phyloP scores from a whole-genome alignment of 23 tunicate species.

The Phallusia fumigata region DNA sequence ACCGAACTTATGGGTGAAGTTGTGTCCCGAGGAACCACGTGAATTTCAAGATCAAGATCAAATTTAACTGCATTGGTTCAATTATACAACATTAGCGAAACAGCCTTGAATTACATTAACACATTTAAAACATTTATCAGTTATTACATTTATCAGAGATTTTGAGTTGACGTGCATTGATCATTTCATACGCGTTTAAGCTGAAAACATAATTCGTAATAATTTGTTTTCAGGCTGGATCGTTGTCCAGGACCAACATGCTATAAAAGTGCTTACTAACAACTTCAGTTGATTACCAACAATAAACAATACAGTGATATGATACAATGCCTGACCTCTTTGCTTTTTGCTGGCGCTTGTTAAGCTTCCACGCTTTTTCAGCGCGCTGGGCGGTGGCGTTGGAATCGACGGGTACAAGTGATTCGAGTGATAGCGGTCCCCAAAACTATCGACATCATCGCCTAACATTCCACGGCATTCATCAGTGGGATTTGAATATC shows the following conservation, averaged over 20 bases:
- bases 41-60: conserved; percentile 87
- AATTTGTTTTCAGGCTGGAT: too few species aligned
- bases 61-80: conserved; percentile 58
- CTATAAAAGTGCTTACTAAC: too few species aligned
- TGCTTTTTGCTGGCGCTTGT: conserved; percentile 66
- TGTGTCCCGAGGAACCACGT: conserved; percentile 85
- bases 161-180: too few species aligned
- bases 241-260: too few species aligned
- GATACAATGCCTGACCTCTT: conserved; percentile 28
- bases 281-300: too few species aligned
- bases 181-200: too few species aligned
- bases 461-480: conserved; percentile 14
- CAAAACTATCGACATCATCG: neutral
- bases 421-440: neutral
- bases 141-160: too few species aligned
- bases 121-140: too few species aligned
- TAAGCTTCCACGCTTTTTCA: conserved; percentile 48
- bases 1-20: neutral
- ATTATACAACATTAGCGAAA: neutral
- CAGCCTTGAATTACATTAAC: too few species aligned
- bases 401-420: neutral
- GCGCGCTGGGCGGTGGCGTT: conserved; percentile 57
- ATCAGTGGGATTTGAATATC: conserved; percentile 1
- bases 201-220: too few species aligned
- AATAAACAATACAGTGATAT: too few species aligned